Evolutionary conservation across 1,140 invertebrate genomes (phyloP).

Genomic region (Vanessa atalanta): DNA sequence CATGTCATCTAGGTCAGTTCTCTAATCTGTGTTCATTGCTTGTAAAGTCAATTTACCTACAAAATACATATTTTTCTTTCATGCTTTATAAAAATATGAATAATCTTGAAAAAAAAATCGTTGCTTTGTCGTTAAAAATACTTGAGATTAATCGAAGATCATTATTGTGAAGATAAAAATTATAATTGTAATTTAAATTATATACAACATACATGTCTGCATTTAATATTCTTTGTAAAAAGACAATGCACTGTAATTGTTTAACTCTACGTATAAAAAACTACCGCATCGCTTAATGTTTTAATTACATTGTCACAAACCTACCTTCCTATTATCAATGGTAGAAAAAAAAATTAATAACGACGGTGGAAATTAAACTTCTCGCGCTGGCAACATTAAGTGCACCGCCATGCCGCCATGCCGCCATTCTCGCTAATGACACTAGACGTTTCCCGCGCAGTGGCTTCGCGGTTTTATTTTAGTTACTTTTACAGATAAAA

Average conservation of each 20-base stretch:
- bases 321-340: constrained; percentile 59
- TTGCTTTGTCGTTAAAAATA: too few relatives aligned
- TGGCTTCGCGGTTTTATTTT: constrained; percentile 51
- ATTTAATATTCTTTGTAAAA: constrained; percentile 20
- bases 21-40: not conserved
- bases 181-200: too few relatives aligned
- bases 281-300: constrained; percentile 46
- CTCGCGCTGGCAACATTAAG: constrained; percentile 62
- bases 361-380: constrained; percentile 58
- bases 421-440: constrained; percentile 67
- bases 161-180: too few relatives aligned
- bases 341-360: constrained; percentile 62
- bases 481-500: constrained; percentile 57
- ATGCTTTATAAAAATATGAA: too few relatives aligned
- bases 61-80: too few relatives aligned
- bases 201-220: not conserved
- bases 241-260: constrained; percentile 29
- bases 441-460: constrained; percentile 47
- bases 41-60: not conserved
- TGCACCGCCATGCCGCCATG: constrained; percentile 54
- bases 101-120: too few relatives aligned
- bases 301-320: constrained; percentile 60
- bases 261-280: constrained; percentile 28
- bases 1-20: not conserved
- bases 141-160: too few relatives aligned